Evolutionary conservation across 2,888 invertebrate species (phyloP), one percentile per base, ranked within the genome.

Genomic region (Drosophila antonietae): DNA sequence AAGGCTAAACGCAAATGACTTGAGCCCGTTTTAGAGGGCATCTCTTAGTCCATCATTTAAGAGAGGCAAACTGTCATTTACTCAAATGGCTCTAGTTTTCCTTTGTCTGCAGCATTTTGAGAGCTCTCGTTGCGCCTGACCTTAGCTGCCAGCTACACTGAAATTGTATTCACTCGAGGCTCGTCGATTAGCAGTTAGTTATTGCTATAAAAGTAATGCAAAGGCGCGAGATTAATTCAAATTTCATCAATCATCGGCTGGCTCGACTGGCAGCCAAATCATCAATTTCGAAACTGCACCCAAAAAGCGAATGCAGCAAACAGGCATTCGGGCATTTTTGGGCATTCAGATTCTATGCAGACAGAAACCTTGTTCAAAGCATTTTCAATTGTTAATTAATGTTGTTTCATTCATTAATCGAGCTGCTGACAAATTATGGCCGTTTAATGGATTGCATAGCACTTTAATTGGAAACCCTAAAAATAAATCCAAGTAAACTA

Each of bases 381-480:
- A 70, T 65, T 55, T 78, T 74, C 82, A 83, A 86, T 86, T 77
- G 82, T 72, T 83, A 83, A 86, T 86, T 83, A 80, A 86, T 83
- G 78, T 80, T 77, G 66, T 67, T 67, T 53, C 68, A 70, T 62
- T 72, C 71, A 63, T 73, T 80, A 79, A 81, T 73, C 70, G 71
- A 69, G 56, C 58, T 47, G 51, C 87, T 84, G 86, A 83, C 84
- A 88, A 84, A 86, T 86, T 75, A 79, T 73, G 70, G 33, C 53
- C 60, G 71, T 73, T 80, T 66, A 78, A 83, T 76, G 62, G 61
- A 70, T 70, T 67, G 62, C 20, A 37, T 39, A 60, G 60, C 56
- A 53, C 23, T 67, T 71, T 67, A 77, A 77, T 71, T 67, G 47
- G 73, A 80, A 57, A 62, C 78, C 68, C 61, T 66, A 73, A 49